Evolutionary conservation across 2,797 vertebrate genomes (phyloP), one percentile per base, ranked within the genome.

Genomic region (Myotis daubentonii): DNA sequence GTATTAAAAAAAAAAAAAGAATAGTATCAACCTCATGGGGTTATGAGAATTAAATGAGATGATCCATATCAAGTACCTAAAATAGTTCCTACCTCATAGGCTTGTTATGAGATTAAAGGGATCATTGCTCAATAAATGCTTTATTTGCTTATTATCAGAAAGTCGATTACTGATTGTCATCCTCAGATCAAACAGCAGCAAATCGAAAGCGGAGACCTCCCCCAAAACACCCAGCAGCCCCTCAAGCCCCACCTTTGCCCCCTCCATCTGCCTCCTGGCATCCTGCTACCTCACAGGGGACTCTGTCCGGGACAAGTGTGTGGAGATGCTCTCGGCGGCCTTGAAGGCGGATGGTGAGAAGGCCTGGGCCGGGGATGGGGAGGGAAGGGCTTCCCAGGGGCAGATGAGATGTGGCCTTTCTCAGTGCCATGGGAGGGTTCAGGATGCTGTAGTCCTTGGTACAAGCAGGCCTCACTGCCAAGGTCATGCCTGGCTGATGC

Each of bases 231-330:
- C 99, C 7, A 99, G 97, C 97, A 99, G 99, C 97, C 99, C 99
- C 28, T 82, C 98, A 68, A 99, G 98, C 0, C 99, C 99, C 22
- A 97, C 98, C 25, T 99, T 99, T 25, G 92, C 96, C 0, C 88
- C 97, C 53, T 95, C 97, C 2, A 17, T 91, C 90, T 98, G 96
- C 78, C 97, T 99, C 2, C 97, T 99, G 97, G 96, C 99, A 1
- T 98, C 99, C 80, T 99, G 98, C 94, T 98, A 99, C 15, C 96
- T 99, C 55, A 99, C 99, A 0, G 99, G 99, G 84, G 99, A 99
- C 95, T 98, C 99, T 0, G 94, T 99, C 97, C 98, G 99, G 95
- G 99, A 99, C 98, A 99, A 99, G 96, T 99, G 99, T 98, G 98
- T 99, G 1, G 99, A 99, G 98, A 99, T 99, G 99, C 97, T 99